Percentiles rank a stretch among this genome's conserved stretches.
Evolutionary conservation across 2,113 vertebrate species (phyloP).

Genomic region (Acrocephalus kingi): DNA sequence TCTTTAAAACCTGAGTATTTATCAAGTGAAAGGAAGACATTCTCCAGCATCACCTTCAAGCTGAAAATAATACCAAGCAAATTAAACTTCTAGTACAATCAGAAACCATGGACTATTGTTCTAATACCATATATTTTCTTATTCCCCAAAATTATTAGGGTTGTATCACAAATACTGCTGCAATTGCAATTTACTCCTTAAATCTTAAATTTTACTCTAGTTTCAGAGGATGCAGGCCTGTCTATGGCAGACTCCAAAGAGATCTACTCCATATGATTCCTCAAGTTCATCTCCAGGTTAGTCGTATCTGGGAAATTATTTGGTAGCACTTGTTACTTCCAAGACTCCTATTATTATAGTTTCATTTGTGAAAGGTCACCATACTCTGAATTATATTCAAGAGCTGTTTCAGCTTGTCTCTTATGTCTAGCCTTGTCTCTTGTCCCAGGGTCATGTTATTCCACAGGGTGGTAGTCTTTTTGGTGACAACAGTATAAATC

Average conservation of each 20-base stretch:
- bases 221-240: neutral
- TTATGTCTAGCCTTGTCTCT: neutral
- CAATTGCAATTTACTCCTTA: neutral
- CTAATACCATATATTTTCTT: neutral
- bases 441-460: fast-evolving
- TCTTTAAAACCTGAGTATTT: neutral
- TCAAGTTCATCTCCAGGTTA: neutral
- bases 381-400: neutral
- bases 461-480: neutral
- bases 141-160: neutral
- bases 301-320: neutral
- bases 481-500: neutral
- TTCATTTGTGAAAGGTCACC: neutral
- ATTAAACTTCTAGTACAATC: neutral
- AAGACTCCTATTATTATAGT: neutral
- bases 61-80: neutral
- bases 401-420: neutral
- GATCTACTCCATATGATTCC: neutral
- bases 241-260: neutral
- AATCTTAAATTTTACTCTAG: neutral
- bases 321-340: neutral
- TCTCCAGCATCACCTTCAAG: neutral
- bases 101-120: neutral
- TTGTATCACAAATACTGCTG: neutral
- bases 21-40: neutral